These are phyloP conservation scores for Calliphora vicina DNA, from an alignment of 1,140 invertebrate genomes.

Conservation along the genomic window DNA sequence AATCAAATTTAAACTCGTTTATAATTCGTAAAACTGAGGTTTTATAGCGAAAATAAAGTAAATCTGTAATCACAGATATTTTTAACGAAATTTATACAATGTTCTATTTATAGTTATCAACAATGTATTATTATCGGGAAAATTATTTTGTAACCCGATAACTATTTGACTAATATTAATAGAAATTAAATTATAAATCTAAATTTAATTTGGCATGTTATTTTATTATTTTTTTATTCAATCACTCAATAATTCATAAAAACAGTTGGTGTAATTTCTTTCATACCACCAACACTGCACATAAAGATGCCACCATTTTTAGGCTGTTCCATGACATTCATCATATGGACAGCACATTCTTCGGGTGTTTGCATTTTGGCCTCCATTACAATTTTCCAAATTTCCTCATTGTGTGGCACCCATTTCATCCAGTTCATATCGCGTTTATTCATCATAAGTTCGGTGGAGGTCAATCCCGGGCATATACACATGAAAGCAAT, in stretches of 20 bases:
- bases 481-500: constrained; percentile 55
- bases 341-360: constrained; percentile 51
- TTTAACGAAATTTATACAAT: no score
- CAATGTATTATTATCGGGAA: no score
- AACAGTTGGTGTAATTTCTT: constrained; percentile 50
- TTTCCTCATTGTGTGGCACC: constrained; percentile 41
- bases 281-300: constrained; percentile 50
- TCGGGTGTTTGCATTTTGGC: constrained; percentile 56
- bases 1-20: no score
- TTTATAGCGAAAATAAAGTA: no score
- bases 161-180: no score
- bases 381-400: constrained; percentile 52
- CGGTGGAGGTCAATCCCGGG: constrained; percentile 52
- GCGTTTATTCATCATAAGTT: constrained; percentile 57
- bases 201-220: no score
- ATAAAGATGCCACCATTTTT: constrained; percentile 59
- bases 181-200: no score
- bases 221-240: no score
- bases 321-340: constrained; percentile 54
- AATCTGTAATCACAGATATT: no score
- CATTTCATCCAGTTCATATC: constrained; percentile 54
- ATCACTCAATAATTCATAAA: neutral
- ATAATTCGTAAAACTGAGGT: no score
- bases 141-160: no score
- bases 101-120: no score